Base-by-base conservation (phyloP, 1,140 invertebrate species). In the Daktulosphaira vitifoliae region DNA sequence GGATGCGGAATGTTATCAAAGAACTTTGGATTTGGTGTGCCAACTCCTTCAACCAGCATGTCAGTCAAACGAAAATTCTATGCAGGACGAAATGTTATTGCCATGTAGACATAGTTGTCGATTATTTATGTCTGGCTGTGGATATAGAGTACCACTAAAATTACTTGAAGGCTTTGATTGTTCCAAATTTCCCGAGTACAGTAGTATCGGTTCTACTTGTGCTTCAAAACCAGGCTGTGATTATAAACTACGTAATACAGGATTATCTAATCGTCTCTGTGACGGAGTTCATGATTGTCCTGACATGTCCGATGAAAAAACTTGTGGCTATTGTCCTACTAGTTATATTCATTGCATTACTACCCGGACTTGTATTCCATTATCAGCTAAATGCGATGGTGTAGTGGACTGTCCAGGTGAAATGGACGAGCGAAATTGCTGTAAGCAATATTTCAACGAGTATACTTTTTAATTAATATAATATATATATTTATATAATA, bases 221-320 rank as follows among this genome's bases (percentile, higher is more conserved):
- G 78, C 81, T 44, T 78, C 85, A 5, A 66, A 53, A 37, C 29
- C 23, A 50, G 48, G 33, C 20, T 70, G 71, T 65, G 62, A 72
- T 70, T 65, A 68, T 25, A 62, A 70, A n/a, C 50, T 71, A 15
- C 62, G 69, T 44, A 46, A 56, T 1, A 67, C 51, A 65, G 70
- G 70, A 4, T 38, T 71, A 16, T 56, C 67, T 11, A 62, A 51
- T 5, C 78, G 87, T 25, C 79, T 91, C 20, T 94, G 91, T 70
- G 91, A 94, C 72, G 90, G 89, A 5, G 79, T 90, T 2, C 82
- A 89, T 20, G 90, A 93, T 72, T 94, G 90, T 73, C 81, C 85
- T 8, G 88, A 91, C 76, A 79, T 89, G 29, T 83, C 82, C 0
- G 90, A 92, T 74, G 89, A 92, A 73, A 82, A 80, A 25, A 79